phyloP scores from a whole-genome alignment of 2,113 vertebrate genomes.

The Galemys pyrenaicus region DNA sequence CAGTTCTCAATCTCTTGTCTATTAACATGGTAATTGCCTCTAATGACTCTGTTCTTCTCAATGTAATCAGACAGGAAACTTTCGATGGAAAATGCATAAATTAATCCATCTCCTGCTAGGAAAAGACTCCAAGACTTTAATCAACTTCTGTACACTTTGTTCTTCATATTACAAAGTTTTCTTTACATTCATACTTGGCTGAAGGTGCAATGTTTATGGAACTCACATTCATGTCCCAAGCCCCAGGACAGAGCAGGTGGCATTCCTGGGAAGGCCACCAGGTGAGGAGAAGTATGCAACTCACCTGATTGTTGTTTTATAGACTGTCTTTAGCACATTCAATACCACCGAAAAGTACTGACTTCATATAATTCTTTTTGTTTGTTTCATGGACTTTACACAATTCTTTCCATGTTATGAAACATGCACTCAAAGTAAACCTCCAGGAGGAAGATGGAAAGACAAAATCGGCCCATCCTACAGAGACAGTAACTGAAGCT shows the following conservation, averaged over 20 bases:
- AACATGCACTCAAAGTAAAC: not conserved
- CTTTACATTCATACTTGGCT: not conserved
- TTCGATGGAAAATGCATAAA: conserved; percentile 63
- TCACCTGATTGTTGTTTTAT: not conserved
- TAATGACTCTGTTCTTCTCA: conserved; percentile 73
- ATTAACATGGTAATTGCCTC: conserved; percentile 75
- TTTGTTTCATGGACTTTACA: too few species aligned
- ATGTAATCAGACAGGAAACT: conserved; percentile 70
- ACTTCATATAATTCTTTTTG: too few species aligned
- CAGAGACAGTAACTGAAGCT: not conserved
- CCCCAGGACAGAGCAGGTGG: not conserved
- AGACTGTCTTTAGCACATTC: not conserved
- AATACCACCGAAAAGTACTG: not conserved
- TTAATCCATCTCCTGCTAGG: conserved; percentile 59
- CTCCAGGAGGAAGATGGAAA: not conserved
- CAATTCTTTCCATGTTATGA: not conserved
- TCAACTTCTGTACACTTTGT: not conserved
- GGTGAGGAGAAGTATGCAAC: not conserved
- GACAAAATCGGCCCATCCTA: not conserved
- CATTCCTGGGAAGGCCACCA: not conserved
- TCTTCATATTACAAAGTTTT: not conserved
- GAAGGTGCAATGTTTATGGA: not conserved
- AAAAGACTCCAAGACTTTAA: conserved; percentile 61
- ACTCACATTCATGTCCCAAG: accelerated
- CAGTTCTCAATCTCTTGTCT: conserved; percentile 61